These are phyloP conservation scores for Drosophila leonis DNA, from an alignment of 2,888 invertebrate species.

Conservation along the genomic window DNA sequence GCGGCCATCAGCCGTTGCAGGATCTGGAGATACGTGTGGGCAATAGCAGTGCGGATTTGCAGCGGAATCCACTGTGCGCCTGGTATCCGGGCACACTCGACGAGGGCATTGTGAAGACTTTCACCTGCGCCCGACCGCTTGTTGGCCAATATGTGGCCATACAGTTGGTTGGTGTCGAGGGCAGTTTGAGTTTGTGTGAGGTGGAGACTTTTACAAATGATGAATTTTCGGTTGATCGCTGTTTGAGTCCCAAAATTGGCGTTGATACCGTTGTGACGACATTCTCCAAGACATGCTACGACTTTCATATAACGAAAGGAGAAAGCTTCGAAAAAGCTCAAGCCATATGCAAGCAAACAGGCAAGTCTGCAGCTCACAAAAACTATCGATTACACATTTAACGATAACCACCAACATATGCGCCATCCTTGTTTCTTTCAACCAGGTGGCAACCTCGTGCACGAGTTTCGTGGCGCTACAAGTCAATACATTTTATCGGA, in stretches of 20 bases:
- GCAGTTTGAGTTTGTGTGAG: conserved; percentile 95
- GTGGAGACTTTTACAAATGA: conserved; percentile 96
- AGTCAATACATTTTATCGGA: conserved; percentile 89
- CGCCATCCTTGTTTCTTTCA: background rate
- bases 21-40: conserved; percentile 96
- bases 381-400: conserved; percentile 15
- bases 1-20: conserved; percentile 94
- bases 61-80: conserved; percentile 95
- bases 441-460: conserved; percentile 85
- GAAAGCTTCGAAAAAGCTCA: conserved; percentile 93
- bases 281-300: conserved; percentile 95
- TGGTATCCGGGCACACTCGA: conserved; percentile 98
- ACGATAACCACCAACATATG: conserved; percentile 3
- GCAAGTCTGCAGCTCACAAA: conserved; percentile 85
- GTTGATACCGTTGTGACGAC: conserved; percentile 93
- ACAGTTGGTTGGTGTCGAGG: conserved; percentile 95
- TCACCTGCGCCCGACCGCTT: conserved; percentile 93
- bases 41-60: conserved; percentile 94
- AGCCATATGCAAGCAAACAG: conserved; percentile 90
- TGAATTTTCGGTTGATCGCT: conserved; percentile 94
- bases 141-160: conserved; percentile 95
- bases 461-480: conserved; percentile 84
- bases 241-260: conserved; percentile 90
- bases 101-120: conserved; percentile 96
- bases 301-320: conserved; percentile 93